These are phyloP conservation scores for Porites australiensis DNA, from an alignment of 64 coral and sea anemone genomes.

Conservation along the genomic window DNA sequence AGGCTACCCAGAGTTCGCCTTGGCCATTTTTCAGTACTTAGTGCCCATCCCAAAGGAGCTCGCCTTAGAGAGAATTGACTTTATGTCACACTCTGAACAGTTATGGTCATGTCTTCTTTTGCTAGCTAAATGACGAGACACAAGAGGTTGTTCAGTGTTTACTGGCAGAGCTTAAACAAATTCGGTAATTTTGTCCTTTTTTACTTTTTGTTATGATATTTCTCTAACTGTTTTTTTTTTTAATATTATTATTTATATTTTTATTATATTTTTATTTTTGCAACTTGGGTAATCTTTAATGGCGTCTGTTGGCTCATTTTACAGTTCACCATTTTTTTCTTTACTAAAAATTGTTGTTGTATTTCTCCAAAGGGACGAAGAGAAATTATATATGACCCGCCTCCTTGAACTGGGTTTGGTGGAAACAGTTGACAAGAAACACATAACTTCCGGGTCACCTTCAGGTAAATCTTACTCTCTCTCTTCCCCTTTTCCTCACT, in stretches of 20 bases:
- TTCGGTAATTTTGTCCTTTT: background rate
- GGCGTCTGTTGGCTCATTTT: background rate
- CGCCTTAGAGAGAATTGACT: no score
- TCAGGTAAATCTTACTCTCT: background rate
- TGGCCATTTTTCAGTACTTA: no score
- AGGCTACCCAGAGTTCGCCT: no score
- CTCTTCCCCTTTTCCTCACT: background rate
- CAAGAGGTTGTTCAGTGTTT: constrained; percentile 35
- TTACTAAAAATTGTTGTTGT: background rate
- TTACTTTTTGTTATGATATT: background rate
- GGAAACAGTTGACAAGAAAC: constrained; percentile 8
- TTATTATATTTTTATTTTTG: no score
- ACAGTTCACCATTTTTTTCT: background rate
- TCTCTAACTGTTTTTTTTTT: no score
- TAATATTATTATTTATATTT: no score
- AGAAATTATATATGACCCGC: constrained; percentile 27
- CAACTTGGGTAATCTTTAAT: background rate
- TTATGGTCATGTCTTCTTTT: background rate
- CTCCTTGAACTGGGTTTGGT: constrained; percentile 48
- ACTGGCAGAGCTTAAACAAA: constrained; percentile 11
- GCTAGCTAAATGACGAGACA: background rate
- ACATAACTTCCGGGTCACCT: background rate
- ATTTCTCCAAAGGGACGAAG: constrained; percentile 24
- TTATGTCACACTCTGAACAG: no score
- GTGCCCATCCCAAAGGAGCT: no score